A percentile compares a stretch with the other conserved stretches of the same genome.
These are phyloP conservation scores for Ctenochaetus hawaiiensis DNA, from an alignment of 2,797 vertebrate genomes.

Conservation along the genomic window DNA sequence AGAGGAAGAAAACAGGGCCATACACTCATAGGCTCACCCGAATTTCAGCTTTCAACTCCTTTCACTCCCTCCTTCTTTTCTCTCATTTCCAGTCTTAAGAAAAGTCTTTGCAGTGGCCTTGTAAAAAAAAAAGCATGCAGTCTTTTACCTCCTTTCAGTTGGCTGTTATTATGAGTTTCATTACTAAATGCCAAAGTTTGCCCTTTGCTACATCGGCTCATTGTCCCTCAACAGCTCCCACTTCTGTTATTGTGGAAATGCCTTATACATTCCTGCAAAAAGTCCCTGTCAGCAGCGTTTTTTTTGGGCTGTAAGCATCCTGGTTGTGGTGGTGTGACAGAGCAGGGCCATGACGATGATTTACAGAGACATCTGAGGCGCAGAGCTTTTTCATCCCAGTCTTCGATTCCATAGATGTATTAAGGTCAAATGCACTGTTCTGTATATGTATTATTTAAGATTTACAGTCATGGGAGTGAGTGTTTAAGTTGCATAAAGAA, in stretches of 20 bases:
- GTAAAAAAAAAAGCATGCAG: conserved; percentile 7
- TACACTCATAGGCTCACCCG: conserved; percentile 26
- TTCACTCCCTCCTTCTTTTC: conserved; percentile 3
- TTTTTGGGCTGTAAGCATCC: conserved; percentile 24
- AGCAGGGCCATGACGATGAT: conserved; percentile 41
- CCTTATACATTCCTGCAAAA: conserved; percentile 24
- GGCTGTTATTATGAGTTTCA: conserved; percentile 40
- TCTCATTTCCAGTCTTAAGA: conserved; percentile 27
- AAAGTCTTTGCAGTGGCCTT: conserved; percentile 33
- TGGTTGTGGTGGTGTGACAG: conserved; percentile 21
- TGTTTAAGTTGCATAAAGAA: conserved; percentile 31
- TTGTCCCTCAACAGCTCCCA: conserved; percentile 9
- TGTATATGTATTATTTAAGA: conserved; percentile 55
- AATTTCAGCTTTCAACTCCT: conserved; percentile 37
- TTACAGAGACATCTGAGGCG: conserved; percentile 27
- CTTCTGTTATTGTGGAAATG: conserved; percentile 19
- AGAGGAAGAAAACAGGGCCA: conserved; percentile 16
- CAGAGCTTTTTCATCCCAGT: conserved; percentile 24
- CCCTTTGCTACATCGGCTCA: conserved; percentile 51
- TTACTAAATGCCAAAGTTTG: conserved; percentile 59
- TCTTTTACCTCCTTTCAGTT: background rate
- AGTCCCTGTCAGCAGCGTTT: conserved; percentile 28
- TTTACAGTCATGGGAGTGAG: conserved; percentile 26
- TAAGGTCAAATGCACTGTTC: conserved; percentile 43
- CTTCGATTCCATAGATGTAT: conserved; percentile 26